A percentile compares a stretch with the other conserved stretches of the same genome.
Evolutionary conservation across 2,797 vertebrate species (phyloP).

Genomic region (Crossoptilon crossoptilon): DNA sequence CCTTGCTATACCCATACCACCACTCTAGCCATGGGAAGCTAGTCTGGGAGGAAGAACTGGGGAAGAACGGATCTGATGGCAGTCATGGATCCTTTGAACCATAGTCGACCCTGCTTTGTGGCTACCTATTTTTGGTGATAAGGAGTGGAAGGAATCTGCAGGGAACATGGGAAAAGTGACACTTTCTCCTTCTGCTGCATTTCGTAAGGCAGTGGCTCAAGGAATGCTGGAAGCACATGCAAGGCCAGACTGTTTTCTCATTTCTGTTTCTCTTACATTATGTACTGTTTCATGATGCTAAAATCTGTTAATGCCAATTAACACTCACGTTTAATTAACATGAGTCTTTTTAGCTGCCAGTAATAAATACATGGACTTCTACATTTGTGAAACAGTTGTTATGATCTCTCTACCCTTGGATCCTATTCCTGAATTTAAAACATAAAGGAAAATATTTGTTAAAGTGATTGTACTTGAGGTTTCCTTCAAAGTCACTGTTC

Average conservation of each 20-base stretch:
- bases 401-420: neutral
- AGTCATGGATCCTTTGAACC: neutral
- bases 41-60: neutral
- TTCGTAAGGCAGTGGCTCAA: neutral
- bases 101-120: neutral
- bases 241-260: neutral
- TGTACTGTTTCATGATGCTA: neutral
- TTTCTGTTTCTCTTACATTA: neutral
- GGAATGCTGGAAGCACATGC: neutral
- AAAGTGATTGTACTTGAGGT: neutral
- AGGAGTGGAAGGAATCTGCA: neutral
- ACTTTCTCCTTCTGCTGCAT: neutral
- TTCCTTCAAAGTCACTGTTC: neutral
- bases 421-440: neutral
- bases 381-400: neutral
- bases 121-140: neutral
- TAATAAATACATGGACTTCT: neutral
- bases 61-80: rapidly evolving
- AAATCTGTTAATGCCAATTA: neutral
- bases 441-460: neutral
- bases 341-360: neutral
- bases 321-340: neutral
- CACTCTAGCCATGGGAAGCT: rapidly evolving
- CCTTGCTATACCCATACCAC: neutral
- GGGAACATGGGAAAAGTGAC: rapidly evolving